These are phyloP conservation scores for Artibeus lituratus DNA, from an alignment of 2,797 vertebrate species.

Conservation along the genomic window DNA sequence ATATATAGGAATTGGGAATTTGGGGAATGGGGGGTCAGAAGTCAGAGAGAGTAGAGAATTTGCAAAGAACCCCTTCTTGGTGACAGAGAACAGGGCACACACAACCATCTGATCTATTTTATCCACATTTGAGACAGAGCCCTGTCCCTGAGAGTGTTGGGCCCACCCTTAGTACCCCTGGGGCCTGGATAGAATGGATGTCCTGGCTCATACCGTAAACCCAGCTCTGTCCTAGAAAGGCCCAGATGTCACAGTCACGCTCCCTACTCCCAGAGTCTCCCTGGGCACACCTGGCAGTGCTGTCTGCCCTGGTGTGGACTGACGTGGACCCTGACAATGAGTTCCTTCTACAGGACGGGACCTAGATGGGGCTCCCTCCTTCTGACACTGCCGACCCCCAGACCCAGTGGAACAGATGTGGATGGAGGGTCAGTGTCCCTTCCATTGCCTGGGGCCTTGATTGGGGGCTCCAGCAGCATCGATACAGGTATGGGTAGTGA, in stretches of 20 bases:
- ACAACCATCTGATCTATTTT: neutral
- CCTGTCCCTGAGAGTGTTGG: neutral
- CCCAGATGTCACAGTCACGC: neutral
- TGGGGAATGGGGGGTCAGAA: neutral
- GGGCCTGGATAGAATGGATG: neutral
- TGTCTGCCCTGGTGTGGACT: neutral
- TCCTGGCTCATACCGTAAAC: neutral
- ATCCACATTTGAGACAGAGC: neutral
- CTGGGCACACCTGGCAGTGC: neutral
- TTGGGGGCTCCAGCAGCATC: neutral
- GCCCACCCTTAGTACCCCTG: neutral
- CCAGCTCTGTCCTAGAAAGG: neutral
- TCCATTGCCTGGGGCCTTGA: neutral
- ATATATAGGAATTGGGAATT: no score
- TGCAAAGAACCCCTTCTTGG: neutral
- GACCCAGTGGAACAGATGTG: neutral
- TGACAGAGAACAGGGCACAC: neutral
- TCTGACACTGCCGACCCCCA: neutral
- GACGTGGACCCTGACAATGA: neutral
- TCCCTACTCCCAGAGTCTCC: neutral
- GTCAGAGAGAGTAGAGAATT: neutral
- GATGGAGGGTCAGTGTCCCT: neutral
- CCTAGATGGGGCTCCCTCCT: no score
- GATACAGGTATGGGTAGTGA: no score
- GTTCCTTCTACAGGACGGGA: neutral